Conservation (phyloP, 2,113 vertebrate species). For the Labeo rohita region DNA sequence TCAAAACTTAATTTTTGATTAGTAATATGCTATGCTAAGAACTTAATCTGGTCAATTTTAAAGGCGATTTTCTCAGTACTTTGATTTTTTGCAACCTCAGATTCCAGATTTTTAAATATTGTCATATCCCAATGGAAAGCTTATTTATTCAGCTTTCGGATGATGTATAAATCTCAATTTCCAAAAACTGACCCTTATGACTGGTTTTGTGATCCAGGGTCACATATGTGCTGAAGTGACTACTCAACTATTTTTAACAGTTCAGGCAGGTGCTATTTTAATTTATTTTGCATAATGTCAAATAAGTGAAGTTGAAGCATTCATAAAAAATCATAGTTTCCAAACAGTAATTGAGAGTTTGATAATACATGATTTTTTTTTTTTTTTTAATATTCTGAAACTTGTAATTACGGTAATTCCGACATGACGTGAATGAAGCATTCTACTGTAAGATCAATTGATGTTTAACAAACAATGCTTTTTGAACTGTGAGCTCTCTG, state of each 20-base stretch:
- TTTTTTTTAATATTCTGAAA: not conserved
- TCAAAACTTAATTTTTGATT: too few relatives aligned
- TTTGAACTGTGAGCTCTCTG: conserved; percentile 30
- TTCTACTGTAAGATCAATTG: conserved; percentile 24
- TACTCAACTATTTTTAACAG: not conserved
- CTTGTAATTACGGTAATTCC: not conserved
- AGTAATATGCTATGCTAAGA: too few relatives aligned
- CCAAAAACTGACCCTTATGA: too few relatives aligned
- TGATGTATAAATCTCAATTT: too few relatives aligned
- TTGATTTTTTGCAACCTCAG: too few relatives aligned
- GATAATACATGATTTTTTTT: not conserved
- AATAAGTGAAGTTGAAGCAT: not conserved
- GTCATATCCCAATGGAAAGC: too few relatives aligned
- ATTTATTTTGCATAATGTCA: not conserved
- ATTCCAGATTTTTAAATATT: too few relatives aligned
- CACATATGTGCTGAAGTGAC: not conserved
- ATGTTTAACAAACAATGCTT: conserved; percentile 25
- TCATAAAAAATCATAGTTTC: not conserved
- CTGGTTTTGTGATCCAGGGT: too few relatives aligned
- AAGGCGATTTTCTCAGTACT: too few relatives aligned
- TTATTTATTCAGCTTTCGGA: too few relatives aligned
- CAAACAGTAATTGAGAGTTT: not conserved
- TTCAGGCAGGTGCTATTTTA: not conserved
- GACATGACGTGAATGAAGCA: conserved; percentile 23
- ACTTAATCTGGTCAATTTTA: too few relatives aligned